Evolutionary conservation across 2,888 invertebrate genomes (phyloP), one percentile per base, ranked within the genome.

Genomic region (Lycaena phlaeas): DNA sequence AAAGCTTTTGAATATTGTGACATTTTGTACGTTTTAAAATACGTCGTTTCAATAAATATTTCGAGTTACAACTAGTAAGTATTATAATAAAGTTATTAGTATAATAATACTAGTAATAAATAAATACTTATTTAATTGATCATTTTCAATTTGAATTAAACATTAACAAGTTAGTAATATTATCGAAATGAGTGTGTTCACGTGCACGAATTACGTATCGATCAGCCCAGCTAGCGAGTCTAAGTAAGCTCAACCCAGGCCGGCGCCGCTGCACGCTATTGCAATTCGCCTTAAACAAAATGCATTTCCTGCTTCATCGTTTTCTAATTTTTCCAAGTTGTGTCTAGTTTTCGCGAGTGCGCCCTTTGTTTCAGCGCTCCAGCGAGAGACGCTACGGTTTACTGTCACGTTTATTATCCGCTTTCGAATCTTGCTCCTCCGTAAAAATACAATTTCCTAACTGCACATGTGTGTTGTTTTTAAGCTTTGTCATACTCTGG

Each of bases 221-320:
- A 39, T 39, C 30, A 38, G 18, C 27, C 27, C n/a, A 22, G 17
- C 34, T 9, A 25, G 29, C 39, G 34, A 22, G 18, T 39, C 22
- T 30, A 29, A 22, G 25, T 30, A 30, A 26, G 31, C 39, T 14
- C 31, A 31, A 22, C 39, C 25, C 31, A 25, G 26, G 11, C 30
- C 30, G 39, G 36, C 39, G 36, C 43, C 36, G 27, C 10, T 40
- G 43, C 43, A 43, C 43, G 43, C 40, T 36, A 43, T 36, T 43
- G 36, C 36, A 29, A 38, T 29, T 36, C 30, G 36, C 36, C 46
- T 38, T 43, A 40, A 56, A 64, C 62, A 61, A 69, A 72, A 68
- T 66, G 68, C 68, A 68, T 72, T 76, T 74, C 72, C 72, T 70
- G 71, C 61, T 68, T 63, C 69, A 71, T 74, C 74, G 74, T 76